These are phyloP conservation scores for Pachypeltis micranthus DNA, from an alignment of 1,140 invertebrate species.

Conservation along the genomic window DNA sequence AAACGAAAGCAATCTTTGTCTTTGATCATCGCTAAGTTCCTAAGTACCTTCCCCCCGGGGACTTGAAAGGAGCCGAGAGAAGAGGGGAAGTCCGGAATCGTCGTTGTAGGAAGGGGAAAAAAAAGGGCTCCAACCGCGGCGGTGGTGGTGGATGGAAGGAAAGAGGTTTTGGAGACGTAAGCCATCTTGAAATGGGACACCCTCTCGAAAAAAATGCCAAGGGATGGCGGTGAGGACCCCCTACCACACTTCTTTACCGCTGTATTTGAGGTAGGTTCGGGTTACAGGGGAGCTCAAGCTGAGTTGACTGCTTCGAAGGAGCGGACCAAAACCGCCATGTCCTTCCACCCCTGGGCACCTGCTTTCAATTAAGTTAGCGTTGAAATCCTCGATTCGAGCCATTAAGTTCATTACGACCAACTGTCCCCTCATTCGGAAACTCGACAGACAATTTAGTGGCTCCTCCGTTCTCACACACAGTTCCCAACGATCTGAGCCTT, in stretches of 20 bases:
- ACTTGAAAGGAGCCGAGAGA: not conserved
- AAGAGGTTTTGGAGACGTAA: not conserved
- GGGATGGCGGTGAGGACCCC: not conserved
- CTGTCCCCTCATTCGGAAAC: not conserved
- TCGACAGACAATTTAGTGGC: too few species aligned
- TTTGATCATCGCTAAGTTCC: constrained; percentile 1
- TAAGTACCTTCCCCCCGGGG: not conserved
- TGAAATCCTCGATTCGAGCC: not conserved
- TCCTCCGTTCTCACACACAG: too few species aligned
- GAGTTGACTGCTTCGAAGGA: not conserved
- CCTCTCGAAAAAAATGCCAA: not conserved
- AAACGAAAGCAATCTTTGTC: constrained; percentile 7
- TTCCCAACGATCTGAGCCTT: too few species aligned
- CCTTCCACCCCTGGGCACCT: constrained; percentile 5
- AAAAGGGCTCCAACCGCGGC: too few species aligned
- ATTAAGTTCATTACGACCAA: constrained; percentile 1
- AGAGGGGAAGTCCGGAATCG: not conserved
- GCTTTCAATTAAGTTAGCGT: constrained; percentile 1
- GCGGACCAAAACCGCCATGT: not conserved
- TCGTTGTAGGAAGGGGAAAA: too few species aligned
- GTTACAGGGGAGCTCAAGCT: not conserved
- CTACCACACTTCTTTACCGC: not conserved
- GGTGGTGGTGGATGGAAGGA: too few species aligned
- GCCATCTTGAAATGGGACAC: constrained; percentile 9
- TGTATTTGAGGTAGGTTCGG: constrained; percentile 5